Base-by-base conservation (phyloP, 2,797 vertebrate species). In the Dryobates pubescens region DNA sequence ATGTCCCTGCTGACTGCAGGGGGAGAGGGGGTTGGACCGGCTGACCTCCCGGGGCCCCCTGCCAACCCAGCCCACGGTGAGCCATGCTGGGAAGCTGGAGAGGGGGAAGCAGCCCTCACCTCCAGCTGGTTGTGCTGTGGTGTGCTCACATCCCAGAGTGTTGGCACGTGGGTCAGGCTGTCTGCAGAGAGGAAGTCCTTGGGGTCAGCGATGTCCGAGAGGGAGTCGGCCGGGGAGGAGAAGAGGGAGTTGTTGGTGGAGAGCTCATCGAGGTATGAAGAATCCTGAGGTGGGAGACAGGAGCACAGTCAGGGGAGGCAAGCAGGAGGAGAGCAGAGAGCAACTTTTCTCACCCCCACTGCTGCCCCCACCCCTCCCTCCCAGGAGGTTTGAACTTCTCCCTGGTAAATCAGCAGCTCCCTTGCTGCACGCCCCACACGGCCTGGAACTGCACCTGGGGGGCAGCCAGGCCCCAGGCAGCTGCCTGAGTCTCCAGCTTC, bases 201-300 rank as follows among this genome's bases (percentile, higher is more conserved):
- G 2, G 98, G 86, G 89, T 99, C 99, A 1, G 97, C 98, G 32
- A 99, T 99, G 94, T 99, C 99, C 0, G 99, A 99, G 89, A 99
- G 98, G 15, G 99, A 99, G 97, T 99, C 99, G n/a, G 98, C 94
- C 3, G 99, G 98, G 19, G 99, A 99, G 2, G 99, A 99, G 97
- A 99, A 99, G 89, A 99, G 96, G 88, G 99, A 99, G 86, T 93
- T 96, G 87, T 98, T 98, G 75, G 98, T 98, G 96, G 98, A 98
- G 91, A 98, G 97, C 84, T 99, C 99, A 94, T 99, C 98, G 82
- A 99, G 97, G 98, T 98, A 99, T 56, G 98, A 97, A 94, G 99
- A 96, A 77, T 99, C 99, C 99, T 99, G 91, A 13, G 92, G 90
- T 1, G n/a, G 58, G 58, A 78, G 49, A 68, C 45, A 43, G 0